Conservation (phyloP, 2,113 vertebrate genomes). For the Passer montanus region DNA sequence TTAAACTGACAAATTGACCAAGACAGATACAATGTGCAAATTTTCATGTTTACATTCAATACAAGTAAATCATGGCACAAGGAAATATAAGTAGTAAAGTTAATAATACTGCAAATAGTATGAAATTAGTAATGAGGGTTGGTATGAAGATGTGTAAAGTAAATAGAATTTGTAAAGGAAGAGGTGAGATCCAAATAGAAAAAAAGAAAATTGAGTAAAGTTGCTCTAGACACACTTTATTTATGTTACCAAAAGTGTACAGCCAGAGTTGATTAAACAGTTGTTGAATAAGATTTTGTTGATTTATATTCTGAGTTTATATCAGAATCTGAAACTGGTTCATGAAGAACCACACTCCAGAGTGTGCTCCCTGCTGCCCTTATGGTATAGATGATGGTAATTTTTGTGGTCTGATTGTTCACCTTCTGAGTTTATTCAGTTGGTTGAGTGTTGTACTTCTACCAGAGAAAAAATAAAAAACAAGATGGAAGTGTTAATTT, state of each 20-base stretch:
- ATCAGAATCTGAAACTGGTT: background rate
- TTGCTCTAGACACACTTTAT: background rate
- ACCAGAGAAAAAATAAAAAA: background rate
- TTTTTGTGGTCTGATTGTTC: background rate
- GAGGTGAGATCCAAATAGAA: background rate
- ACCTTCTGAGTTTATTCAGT: background rate
- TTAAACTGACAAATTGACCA: background rate
- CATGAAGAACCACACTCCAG: background rate
- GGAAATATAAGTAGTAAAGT: background rate
- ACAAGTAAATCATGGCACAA: background rate
- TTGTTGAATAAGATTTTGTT: background rate
- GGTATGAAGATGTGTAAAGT: background rate
- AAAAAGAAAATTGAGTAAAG: background rate
- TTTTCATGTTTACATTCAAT: fast-evolving
- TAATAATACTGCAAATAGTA: background rate
- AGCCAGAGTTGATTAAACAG: background rate
- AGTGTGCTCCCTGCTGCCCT: background rate
- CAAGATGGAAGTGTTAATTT: background rate
- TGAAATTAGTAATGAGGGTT: background rate
- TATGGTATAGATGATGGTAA: background rate
- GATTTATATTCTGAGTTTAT: background rate
- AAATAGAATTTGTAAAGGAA: background rate
- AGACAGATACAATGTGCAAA: background rate
- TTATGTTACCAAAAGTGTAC: background rate
- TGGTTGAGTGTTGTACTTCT: background rate